Evolutionary conservation across 2,888 invertebrate genomes (phyloP), one percentile per base, ranked within the genome.

Genomic region (Stenichneumon culpator): DNA sequence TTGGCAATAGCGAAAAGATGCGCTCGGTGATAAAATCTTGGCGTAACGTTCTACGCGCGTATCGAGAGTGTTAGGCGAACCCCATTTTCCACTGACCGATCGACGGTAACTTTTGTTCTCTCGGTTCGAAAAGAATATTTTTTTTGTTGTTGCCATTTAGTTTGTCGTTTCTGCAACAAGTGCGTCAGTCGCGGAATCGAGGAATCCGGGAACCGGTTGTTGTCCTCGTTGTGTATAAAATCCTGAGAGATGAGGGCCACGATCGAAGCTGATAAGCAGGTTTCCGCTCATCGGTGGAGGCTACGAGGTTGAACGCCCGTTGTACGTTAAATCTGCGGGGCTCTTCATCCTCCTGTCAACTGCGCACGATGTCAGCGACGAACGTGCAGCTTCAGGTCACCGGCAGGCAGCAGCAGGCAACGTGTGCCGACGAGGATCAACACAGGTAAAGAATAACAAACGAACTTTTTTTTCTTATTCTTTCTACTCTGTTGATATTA

Each of bases 341-440:
- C 77, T 79, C 75, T 68, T 77, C 77, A 77, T 80, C 82, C 79
- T 68, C 79, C 77, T 82, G 82, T 80, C 74, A 82, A 82, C 72
- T 73, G 77, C 69, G 63, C 82, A 90, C 87, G 89, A 92, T 92
- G 92, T 92, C 92, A 88, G 90, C 91, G 83, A 91, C 91, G 82
- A 91, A 92, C 86, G 89, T 91, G 86, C 82, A 79, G 67, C 79
- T 75, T 50, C 79, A 75, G 54, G 75, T 74, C 63, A 82, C 50
- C 79, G 63, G 50, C 57, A 78, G 73, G 70, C 72, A 83, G 83
- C 91, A 90, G 84, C 92, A 90, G 86, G 86, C 88, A 86, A 84
- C 89, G 54, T 79, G 83, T 47, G 81, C 86, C 36, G 92, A 92
- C 25, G 90, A 91, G 72, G 91, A 92, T 22, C 90, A 90, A 39